phyloP scores from a whole-genome alignment of 2,113 vertebrate species.

The Cololabis saira region DNA sequence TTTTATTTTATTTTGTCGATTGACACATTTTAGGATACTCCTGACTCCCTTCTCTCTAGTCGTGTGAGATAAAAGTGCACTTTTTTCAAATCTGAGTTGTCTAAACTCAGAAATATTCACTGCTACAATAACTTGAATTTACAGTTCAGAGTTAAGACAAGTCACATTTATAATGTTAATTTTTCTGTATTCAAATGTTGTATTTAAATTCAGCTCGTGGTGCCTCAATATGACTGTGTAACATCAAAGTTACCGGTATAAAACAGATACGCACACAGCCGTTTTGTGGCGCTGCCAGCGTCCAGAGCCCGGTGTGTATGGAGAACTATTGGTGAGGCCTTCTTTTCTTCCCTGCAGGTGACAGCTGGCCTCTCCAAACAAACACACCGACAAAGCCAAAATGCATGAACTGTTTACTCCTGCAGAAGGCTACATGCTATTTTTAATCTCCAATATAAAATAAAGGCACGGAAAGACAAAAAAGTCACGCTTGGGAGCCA shows the following conservation, averaged over 20 bases:
- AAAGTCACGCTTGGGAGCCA: slow-evolving; percentile 36
- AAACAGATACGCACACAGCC: slow-evolving; percentile 10
- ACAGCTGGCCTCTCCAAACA: slow-evolving; percentile 78
- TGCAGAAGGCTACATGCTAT: slow-evolving; percentile 78
- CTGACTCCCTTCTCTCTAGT: too few species aligned
- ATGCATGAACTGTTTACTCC: slow-evolving; percentile 78
- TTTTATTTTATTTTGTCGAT: too few species aligned
- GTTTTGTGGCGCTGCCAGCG: slow-evolving; percentile 35
- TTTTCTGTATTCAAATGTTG: too few species aligned
- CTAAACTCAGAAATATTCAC: too few species aligned
- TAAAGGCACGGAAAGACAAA: slow-evolving; percentile 45
- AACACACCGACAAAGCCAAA: slow-evolving; percentile 72
- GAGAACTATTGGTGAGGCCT: slow-evolving; percentile 38
- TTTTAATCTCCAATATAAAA: slow-evolving; percentile 78
- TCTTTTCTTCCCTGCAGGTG: slow-evolving; percentile 67
- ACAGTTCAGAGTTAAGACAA: too few species aligned
- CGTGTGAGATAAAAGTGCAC: too few species aligned
- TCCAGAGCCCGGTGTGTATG: slow-evolving; percentile 34
- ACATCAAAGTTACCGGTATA: background rate
- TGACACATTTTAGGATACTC: too few species aligned
- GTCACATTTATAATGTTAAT: too few species aligned
- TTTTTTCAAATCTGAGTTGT: too few species aligned
- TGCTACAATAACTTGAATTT: too few species aligned
- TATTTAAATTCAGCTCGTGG: too few species aligned
- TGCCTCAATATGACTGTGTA: background rate